A percentile compares a stretch with the other conserved stretches of the same genome.
phyloP scores from a whole-genome alignment of 2,888 invertebrate genomes.

The Salticus scenicus region DNA sequence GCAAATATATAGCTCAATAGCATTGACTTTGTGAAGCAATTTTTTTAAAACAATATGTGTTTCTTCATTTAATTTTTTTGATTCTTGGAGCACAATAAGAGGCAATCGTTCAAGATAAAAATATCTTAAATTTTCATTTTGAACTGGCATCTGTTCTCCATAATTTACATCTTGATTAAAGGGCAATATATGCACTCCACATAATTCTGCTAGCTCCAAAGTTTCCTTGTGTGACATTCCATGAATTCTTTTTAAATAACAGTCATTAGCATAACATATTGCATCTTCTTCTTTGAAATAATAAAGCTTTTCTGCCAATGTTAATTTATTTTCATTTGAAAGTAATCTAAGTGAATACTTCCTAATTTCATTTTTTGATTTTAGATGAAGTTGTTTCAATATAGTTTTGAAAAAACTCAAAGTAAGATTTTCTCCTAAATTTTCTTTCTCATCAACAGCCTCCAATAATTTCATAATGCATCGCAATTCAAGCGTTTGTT shows the following conservation, averaged over 20 bases:
- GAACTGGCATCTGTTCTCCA: neutral
- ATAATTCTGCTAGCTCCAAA: neutral
- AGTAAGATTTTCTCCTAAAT: neutral
- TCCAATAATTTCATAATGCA: neutral
- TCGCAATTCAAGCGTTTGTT: neutral
- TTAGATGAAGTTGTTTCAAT: neutral
- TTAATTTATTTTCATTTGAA: neutral
- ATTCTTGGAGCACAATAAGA: neutral
- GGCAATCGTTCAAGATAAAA: neutral
- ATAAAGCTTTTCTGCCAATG: neutral
- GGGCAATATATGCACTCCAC: neutral
- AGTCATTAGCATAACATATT: neutral
- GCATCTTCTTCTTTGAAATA: neutral
- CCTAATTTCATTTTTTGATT: neutral
- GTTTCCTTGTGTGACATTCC: neutral
- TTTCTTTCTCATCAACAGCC: neutral
- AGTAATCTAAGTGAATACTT: neutral
- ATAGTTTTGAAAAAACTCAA: neutral
- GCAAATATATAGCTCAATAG: neutral
- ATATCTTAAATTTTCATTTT: neutral
- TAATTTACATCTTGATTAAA: neutral
- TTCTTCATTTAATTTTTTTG: neutral
- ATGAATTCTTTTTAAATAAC: neutral
- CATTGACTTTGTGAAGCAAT: neutral
- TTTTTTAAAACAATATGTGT: neutral